These are phyloP conservation scores for Anolis apletophallus DNA, from an alignment of 2,797 vertebrate species.

Conservation along the genomic window DNA sequence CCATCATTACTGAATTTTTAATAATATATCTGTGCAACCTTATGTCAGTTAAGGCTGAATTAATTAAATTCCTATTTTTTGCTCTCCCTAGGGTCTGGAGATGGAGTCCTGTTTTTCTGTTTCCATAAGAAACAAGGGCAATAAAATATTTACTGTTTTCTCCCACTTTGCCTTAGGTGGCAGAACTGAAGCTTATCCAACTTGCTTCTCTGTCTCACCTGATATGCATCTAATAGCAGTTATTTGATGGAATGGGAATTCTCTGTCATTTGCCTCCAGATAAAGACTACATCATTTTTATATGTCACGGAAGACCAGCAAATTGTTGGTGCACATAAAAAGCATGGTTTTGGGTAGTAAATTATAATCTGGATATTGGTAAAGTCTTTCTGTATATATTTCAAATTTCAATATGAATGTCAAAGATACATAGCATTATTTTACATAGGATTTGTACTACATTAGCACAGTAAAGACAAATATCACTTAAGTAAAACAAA, in stretches of 20 bases:
- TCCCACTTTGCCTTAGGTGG: neutral
- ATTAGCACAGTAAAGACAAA: no score
- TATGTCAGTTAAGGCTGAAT: neutral
- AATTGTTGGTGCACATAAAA: neutral
- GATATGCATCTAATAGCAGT: neutral
- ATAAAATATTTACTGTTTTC: no score
- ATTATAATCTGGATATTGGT: neutral
- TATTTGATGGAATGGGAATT: neutral
- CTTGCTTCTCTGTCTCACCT: neutral
- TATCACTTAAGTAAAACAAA: no score
- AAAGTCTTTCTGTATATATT: no score
- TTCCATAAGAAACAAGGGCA: neutral
- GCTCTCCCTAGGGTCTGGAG: neutral
- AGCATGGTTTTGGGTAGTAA: neutral
- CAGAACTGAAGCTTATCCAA: neutral
- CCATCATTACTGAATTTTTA: conserved; percentile 27
- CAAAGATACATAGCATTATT: no score
- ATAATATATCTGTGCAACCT: neutral
- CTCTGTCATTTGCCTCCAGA: neutral
- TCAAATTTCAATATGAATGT: no score
- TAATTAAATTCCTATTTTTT: neutral
- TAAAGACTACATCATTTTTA: neutral
- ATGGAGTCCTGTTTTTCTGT: neutral
- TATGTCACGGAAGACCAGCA: neutral
- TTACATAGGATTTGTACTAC: no score